Evolutionary conservation across 2,797 vertebrate genomes (phyloP).

Genomic region (Poeciliopsis paucimaculata): DNA sequence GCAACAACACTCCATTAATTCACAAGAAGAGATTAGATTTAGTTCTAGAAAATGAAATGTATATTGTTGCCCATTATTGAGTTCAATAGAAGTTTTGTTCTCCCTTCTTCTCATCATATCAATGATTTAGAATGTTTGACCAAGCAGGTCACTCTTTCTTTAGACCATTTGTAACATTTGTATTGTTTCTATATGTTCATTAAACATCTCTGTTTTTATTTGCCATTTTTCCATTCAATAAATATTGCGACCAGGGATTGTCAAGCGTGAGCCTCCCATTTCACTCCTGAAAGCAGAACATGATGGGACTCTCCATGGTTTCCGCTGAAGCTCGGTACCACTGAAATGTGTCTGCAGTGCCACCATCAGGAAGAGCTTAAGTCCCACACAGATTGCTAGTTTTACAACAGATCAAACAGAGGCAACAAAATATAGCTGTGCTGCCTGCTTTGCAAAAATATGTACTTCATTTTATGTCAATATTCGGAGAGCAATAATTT

Average conservation of each 20-base stretch:
- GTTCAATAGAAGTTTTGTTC: not conserved
- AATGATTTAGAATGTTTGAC: not conserved
- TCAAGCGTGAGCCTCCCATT: not conserved
- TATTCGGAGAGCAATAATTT: not conserved
- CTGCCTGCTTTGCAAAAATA: not conserved
- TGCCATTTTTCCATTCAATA: not conserved
- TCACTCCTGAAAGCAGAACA: not conserved
- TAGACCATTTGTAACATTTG: not conserved
- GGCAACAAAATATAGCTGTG: not conserved
- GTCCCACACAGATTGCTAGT: no score
- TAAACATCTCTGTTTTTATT: not conserved
- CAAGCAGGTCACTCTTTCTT: not conserved
- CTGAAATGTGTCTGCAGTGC: constrained; percentile 86
- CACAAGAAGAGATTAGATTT: not conserved
- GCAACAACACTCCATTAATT: no score
- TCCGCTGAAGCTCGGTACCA: constrained; percentile 49
- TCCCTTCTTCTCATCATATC: not conserved
- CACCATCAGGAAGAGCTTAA: constrained; percentile 87
- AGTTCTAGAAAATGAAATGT: not conserved
- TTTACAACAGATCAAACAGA: not conserved
- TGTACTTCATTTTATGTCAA: not conserved
- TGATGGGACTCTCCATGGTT: not conserved
- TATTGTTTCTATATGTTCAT: not conserved
- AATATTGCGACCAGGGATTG: not conserved
- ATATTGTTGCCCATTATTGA: not conserved